Evolutionary conservation across 1,140 invertebrate genomes (phyloP), one percentile per base, ranked within the genome.

Genomic region (Anastatus disparis): DNA sequence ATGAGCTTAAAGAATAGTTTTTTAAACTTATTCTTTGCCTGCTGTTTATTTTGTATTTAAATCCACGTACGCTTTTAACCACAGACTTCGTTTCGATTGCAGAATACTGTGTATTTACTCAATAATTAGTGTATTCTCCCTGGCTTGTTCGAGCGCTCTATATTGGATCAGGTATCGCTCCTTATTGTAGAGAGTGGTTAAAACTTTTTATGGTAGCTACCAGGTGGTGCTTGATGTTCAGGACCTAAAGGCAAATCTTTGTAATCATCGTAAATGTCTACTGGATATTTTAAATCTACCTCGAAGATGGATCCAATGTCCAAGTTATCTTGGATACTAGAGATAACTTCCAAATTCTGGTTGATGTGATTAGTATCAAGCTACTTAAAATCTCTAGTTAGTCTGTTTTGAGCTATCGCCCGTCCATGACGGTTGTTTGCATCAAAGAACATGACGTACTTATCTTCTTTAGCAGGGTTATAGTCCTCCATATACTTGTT

Each of bases 381-480:
- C n/a, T n/a, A n/a, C n/a, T n/a, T n/a, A n/a, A n/a, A n/a, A n/a
- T n/a, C n/a, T 74, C 35, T 12, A 38, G 35, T 38, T 38, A 6
- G 35, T 12, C 6, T 6, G 12, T 38, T 74, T 72, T 84, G 76
- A 12, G 75, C 82, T 85, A 88, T 87, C 10, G 83, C 82, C 63
- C 74, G 81, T 6, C 87, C n/a, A n/a, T n/a, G n/a, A n/a, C n/a
- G n/a, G n/a, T n/a, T n/a, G n/a, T n/a, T n/a, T n/a, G n/a, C n/a
- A 88, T 82, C 89, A 89, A 53, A 88, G 75, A 79, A 88, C 26
- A 79, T 74, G 26, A 87, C 53, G 77, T 77, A 85, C 22, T 76
- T 79, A 48, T 44, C 61, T 17, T 64, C 46, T 62, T 71, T 62
- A 27, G 7, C n/a, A n/a, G n/a, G n/a, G n/a, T n/a, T n/a, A n/a